Conservation (phyloP, 2,113 vertebrate genomes). For the Eira barbara region DNA sequence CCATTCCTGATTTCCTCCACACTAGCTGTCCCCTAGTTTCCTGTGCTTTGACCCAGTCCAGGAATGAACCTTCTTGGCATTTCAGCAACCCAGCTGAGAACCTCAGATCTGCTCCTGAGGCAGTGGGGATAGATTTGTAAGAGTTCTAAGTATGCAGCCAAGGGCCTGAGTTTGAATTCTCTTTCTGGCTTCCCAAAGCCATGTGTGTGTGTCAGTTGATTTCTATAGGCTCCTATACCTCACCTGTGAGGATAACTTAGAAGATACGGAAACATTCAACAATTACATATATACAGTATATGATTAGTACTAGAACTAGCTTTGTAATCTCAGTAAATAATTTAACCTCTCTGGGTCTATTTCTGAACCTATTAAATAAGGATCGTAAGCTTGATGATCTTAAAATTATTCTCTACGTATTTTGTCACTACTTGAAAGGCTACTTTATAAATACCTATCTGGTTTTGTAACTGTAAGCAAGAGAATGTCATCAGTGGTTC, state of each 20-base stretch:
- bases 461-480: neutral
- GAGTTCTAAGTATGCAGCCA: neutral
- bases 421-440: neutral
- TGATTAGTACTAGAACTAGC: neutral
- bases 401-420: neutral
- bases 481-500: neutral
- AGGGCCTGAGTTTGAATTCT: neutral
- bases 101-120: neutral
- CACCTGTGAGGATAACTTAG: neutral
- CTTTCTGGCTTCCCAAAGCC: neutral
- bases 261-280: neutral
- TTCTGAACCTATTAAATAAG: neutral
- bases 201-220: neutral
- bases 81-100: neutral
- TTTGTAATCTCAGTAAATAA: neutral
- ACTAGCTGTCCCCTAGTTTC: accelerated
- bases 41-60: neutral
- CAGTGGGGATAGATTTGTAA: neutral
- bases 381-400: neutral
- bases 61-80: neutral
- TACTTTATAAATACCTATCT: neutral
- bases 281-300: neutral
- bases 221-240: neutral
- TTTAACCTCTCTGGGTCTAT: neutral
- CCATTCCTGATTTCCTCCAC: neutral